Percentiles rank a stretch among this genome's conserved stretches.
Conservation (phyloP, 2,113 vertebrate genomes). For the Lonchura striata region DNA sequence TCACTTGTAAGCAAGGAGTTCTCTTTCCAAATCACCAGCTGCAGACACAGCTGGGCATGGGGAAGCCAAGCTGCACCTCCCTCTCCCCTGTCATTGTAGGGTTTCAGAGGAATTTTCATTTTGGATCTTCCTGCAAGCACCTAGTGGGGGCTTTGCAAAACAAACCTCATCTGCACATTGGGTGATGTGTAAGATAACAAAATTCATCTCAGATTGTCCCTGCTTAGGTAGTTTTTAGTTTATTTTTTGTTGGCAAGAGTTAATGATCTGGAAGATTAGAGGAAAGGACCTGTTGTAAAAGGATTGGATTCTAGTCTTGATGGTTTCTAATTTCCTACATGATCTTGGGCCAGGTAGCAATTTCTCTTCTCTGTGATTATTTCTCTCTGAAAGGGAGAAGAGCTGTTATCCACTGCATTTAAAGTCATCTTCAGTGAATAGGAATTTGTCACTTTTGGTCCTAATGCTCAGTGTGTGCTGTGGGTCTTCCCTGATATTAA, state of each 20-base stretch:
- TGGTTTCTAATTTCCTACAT: background rate
- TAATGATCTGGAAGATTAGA: background rate
- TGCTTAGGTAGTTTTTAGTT: background rate
- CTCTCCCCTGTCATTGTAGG: background rate
- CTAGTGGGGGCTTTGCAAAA: background rate
- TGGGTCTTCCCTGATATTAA: background rate
- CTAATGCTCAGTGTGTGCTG: rapidly evolving
- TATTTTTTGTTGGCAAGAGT: background rate
- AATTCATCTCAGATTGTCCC: background rate
- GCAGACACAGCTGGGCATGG: background rate
- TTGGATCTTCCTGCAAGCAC: background rate
- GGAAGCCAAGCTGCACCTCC: background rate
- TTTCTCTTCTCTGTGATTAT: background rate
- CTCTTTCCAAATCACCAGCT: background rate
- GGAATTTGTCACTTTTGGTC: background rate
- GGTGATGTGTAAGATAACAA: background rate
- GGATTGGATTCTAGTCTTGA: background rate
- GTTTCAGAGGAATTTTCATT: background rate
- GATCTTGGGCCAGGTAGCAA: background rate
- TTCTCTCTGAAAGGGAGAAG: background rate
- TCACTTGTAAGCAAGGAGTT: background rate
- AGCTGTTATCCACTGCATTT: background rate
- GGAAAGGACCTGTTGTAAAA: background rate
- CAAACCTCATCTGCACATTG: background rate
- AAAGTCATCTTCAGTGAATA: background rate